Conservation (phyloP, 1,140 invertebrate species). For the Papilio helenus region DNA sequence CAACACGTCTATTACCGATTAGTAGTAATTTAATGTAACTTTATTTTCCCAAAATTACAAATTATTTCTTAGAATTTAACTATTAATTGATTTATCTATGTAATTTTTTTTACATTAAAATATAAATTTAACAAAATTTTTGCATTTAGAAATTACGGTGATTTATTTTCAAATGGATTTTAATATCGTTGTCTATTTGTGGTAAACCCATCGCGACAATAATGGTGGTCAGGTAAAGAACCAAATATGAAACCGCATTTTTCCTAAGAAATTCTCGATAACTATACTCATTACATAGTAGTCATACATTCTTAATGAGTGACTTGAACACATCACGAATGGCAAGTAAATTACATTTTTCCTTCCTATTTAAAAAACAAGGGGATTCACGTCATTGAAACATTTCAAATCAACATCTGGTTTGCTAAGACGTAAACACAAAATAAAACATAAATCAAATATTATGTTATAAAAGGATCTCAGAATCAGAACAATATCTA, state of each 20-base stretch:
- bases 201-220: not conserved
- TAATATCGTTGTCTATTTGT: not conserved
- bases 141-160: too few species aligned
- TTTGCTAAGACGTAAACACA: too few species aligned
- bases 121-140: too few species aligned
- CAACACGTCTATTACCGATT: too few species aligned
- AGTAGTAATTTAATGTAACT: too few species aligned
- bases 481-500: not conserved
- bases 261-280: constrained; percentile 1
- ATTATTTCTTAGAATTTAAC: too few species aligned
- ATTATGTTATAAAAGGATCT: not conserved
- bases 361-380: not conserved
- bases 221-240: not conserved
- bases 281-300: not conserved
- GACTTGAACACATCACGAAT: constrained; percentile 9
- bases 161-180: too few species aligned
- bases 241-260: not conserved
- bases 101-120: too few species aligned
- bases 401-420: not conserved
- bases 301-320: constrained; percentile 32
- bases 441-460: not conserved
- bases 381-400: not conserved
- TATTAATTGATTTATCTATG: too few species aligned
- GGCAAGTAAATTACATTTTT: constrained; percentile 25
- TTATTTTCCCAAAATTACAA: too few species aligned